Percentiles rank a stretch among this genome's conserved stretches.
Conservation (phyloP, 2,797 vertebrate species). For the Poeciliopsis infans region DNA sequence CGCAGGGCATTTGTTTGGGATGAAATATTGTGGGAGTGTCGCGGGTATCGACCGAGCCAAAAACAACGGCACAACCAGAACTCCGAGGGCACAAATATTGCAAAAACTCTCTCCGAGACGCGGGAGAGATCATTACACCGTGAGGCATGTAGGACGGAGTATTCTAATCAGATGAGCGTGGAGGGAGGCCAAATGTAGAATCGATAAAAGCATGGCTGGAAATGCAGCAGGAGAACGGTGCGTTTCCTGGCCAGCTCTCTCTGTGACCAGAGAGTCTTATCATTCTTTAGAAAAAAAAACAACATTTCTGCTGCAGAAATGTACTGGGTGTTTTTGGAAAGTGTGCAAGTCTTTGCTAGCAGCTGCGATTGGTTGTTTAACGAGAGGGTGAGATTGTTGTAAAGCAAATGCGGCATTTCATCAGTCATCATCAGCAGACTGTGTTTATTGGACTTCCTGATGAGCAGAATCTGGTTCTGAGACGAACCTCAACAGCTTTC, state of each 20-base stretch:
- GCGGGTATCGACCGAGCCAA: slow-evolving; percentile 43
- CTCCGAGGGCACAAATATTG: slow-evolving; percentile 7
- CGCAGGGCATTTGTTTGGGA: slow-evolving; percentile 48
- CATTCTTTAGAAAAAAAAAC: not conserved
- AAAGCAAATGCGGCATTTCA: slow-evolving; percentile 10
- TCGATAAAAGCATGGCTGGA: slow-evolving; percentile 22
- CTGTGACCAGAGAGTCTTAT: not conserved
- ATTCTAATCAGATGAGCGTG: slow-evolving; percentile 10
- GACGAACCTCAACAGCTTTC: not conserved
- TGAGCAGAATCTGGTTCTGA: not conserved
- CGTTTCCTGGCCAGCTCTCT: slow-evolving; percentile 5
- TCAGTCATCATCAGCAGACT: not conserved
- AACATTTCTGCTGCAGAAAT: not conserved
- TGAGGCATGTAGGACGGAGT: slow-evolving; percentile 4
- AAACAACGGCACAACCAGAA: slow-evolving; percentile 52
- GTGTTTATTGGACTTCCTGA: slow-evolving; percentile 1
- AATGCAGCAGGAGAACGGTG: slow-evolving; percentile 1
- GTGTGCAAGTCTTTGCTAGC: slow-evolving; percentile 25
- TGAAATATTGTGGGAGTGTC: slow-evolving; percentile 50
- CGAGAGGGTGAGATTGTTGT: slow-evolving; percentile 4
- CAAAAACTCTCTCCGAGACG: slow-evolving; percentile 10
- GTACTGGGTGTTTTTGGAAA: slow-evolving; percentile 27
- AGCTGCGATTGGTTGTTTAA: slow-evolving; percentile 9
- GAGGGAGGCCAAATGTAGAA: slow-evolving; percentile 23
- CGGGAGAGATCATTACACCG: slow-evolving; percentile 28